Conservation (phyloP, 2,797 vertebrate genomes). For the Mormyrus hasselquistii region DNA sequence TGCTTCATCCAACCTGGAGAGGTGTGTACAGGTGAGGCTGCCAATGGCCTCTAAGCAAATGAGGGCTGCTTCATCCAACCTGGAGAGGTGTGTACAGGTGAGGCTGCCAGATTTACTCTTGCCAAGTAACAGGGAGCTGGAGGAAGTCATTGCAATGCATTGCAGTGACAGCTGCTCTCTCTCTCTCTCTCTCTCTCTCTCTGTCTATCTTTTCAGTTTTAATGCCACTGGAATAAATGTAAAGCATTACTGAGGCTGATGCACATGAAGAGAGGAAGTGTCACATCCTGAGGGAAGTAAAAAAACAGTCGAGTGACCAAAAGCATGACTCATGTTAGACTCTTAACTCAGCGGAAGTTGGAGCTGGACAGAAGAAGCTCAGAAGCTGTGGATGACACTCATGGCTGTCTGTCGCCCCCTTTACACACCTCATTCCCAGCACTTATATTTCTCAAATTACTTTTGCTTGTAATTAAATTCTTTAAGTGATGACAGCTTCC, state of each 20-base stretch:
- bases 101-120: neutral
- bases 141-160: neutral
- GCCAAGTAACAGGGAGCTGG: neutral
- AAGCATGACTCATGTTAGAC: neutral
- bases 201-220: neutral
- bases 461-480: neutral
- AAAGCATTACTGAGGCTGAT: neutral
- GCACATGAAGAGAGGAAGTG: neutral
- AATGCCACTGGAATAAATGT: neutral
- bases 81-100: neutral
- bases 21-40: no score
- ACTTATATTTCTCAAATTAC: neutral
- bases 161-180: neutral
- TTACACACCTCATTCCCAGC: neutral
- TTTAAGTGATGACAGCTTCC: neutral
- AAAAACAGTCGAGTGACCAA: neutral
- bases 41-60: neutral
- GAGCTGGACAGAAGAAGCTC: neutral
- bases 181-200: neutral
- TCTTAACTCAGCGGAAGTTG: neutral
- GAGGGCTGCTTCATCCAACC: neutral
- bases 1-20: no score
- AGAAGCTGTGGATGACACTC: neutral
- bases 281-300: neutral
- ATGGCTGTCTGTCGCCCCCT: neutral